Evolutionary conservation across 2,888 invertebrate genomes (phyloP).

Genomic region (Epirrhoe tristata): DNA sequence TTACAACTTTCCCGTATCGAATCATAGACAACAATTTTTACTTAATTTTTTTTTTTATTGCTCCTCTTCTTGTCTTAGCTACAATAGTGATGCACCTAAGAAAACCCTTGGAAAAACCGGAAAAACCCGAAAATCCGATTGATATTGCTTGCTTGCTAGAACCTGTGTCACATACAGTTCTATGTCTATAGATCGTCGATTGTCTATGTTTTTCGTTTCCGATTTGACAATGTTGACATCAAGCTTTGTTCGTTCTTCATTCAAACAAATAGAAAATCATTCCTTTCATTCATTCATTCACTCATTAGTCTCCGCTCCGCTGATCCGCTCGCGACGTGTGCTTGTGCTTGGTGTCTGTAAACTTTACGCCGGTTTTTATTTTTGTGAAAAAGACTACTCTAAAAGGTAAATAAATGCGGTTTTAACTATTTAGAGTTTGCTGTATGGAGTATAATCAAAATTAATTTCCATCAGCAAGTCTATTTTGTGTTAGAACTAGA

Average conservation of each 20-base stretch:
- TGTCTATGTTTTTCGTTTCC: conserved; percentile 5
- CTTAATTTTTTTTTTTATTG: conserved; percentile 18
- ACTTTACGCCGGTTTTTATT: conserved; percentile 26
- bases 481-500: conserved; percentile 1
- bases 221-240: background rate
- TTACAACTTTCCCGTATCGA: conserved; percentile 82
- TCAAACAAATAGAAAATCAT: background rate
- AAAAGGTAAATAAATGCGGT: conserved; percentile 20
- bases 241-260: background rate
- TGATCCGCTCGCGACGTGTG: conserved; percentile 5
- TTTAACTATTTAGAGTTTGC: background rate
- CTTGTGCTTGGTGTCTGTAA: conserved; percentile 2
- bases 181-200: background rate
- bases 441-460: background rate
- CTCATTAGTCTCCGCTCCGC: background rate
- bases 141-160: conserved; percentile 14
- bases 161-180: background rate
- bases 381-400: background rate
- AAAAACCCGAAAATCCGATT: conserved; percentile 7
- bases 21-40: conserved; percentile 53
- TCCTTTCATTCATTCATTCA: conserved; percentile 17
- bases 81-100: conserved; percentile 14
- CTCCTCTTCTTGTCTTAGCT: background rate
- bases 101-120: conserved; percentile 1
- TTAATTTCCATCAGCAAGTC: background rate